Evolutionary conservation across 2,888 invertebrate species (phyloP).

Genomic region (Sminthurides aquaticus): DNA sequence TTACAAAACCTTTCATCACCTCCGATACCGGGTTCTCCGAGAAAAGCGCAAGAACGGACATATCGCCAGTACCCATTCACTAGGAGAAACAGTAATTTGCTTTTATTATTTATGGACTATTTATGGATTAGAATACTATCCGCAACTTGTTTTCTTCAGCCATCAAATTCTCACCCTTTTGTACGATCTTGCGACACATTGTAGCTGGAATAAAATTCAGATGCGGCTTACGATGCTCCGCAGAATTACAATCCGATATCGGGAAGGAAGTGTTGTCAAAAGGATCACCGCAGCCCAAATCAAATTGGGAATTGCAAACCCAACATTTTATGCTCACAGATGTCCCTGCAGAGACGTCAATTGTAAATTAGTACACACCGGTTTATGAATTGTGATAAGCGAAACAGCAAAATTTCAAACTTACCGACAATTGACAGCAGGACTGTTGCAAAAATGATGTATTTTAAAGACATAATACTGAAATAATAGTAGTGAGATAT

Average conservation of each 20-base stretch:
- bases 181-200: slow-evolving; percentile 85
- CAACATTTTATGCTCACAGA: slow-evolving; percentile 66
- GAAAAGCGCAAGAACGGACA: slow-evolving; percentile 77
- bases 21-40: slow-evolving; percentile 81
- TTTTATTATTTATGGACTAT: no score
- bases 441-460: no score
- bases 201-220: slow-evolving; percentile 61
- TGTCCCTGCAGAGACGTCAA: slow-evolving; percentile 40
- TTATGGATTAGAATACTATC: neutral
- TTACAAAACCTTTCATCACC: slow-evolving; percentile 85
- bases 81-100: no score
- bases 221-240: slow-evolving; percentile 46
- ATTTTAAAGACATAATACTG: no score
- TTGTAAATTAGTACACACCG: neutral
- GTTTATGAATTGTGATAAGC: no score
- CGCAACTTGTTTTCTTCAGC: neutral
- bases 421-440: neutral
- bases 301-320: slow-evolving; percentile 80
- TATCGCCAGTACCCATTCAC: slow-evolving; percentile 83
- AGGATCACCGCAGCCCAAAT: slow-evolving; percentile 84
- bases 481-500: no score
- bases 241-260: slow-evolving; percentile 68
- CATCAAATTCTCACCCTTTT: slow-evolving; percentile 60
- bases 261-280: slow-evolving; percentile 83
- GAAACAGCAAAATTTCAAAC: no score